These are phyloP conservation scores for Sinohyriopsis cumingii DNA, from an alignment of 2,888 invertebrate species.

Conservation along the genomic window DNA sequence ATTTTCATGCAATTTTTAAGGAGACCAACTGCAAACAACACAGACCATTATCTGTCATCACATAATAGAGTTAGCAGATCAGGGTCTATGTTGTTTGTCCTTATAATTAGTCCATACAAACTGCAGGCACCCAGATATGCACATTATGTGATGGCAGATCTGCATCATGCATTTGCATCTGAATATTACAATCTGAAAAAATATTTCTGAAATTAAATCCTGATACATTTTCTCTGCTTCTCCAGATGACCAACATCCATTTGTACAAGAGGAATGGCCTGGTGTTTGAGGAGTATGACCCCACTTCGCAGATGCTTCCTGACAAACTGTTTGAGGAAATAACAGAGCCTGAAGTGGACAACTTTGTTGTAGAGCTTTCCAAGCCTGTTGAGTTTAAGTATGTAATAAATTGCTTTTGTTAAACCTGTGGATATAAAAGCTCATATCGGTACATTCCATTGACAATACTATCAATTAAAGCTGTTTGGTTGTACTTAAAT, in stretches of 20 bases:
- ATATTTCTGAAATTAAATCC: too few relatives aligned
- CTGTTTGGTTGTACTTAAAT: too few relatives aligned
- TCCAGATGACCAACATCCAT: conserved; percentile 29
- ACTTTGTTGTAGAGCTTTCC: conserved; percentile 32
- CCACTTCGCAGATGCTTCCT: conserved; percentile 40
- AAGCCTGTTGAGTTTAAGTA: conserved; percentile 52
- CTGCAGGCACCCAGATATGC: too few relatives aligned
- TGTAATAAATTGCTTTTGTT: conserved; percentile 7
- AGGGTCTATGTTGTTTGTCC: too few relatives aligned
- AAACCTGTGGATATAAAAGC: neutral
- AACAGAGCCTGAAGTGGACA: conserved; percentile 25
- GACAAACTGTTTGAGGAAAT: conserved; percentile 32
- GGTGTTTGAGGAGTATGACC: conserved; percentile 27
- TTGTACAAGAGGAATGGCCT: conserved; percentile 44
- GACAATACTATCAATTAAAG: too few relatives aligned
- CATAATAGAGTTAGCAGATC: too few relatives aligned
- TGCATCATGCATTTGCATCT: too few relatives aligned
- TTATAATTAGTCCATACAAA: too few relatives aligned
- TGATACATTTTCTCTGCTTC: conserved; percentile 1
- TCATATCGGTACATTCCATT: too few relatives aligned
- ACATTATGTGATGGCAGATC: too few relatives aligned
- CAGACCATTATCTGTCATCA: too few relatives aligned
- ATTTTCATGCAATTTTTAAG: neutral
- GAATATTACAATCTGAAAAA: neutral
- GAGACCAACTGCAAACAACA: too few relatives aligned